phyloP scores from a whole-genome alignment of 64 coral and sea anemone species.

The Porites australiensis region DNA sequence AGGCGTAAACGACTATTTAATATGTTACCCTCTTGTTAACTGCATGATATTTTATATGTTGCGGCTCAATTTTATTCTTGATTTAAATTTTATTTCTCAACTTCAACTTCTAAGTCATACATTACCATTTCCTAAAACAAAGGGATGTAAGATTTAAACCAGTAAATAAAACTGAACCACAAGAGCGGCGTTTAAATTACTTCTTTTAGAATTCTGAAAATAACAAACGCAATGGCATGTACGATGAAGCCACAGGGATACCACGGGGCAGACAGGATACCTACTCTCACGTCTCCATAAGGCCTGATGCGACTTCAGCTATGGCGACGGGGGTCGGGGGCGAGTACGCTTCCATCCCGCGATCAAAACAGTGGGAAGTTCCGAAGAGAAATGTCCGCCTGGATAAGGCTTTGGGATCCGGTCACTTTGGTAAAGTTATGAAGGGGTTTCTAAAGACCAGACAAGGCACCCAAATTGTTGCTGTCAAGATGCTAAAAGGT shows the following conservation, averaged over 20 bases:
- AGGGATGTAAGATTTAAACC: too few relatives aligned
- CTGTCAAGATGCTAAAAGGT: constrained; percentile 97
- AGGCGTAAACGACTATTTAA: too few relatives aligned
- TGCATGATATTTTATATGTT: too few relatives aligned
- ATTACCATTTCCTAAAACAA: too few relatives aligned
- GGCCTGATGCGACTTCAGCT: constrained; percentile 11
- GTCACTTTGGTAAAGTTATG: constrained; percentile 91
- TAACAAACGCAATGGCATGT: not conserved
- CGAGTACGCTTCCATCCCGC: constrained; percentile 62
- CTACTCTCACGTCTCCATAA: constrained; percentile 10
- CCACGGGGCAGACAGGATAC: constrained; percentile 31
- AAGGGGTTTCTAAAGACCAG: constrained; percentile 74
- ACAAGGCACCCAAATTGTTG: constrained; percentile 75
- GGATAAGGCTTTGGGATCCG: constrained; percentile 72
- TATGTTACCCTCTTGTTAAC: too few relatives aligned
- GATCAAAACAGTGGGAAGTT: constrained; percentile 77
- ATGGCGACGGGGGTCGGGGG: constrained; percentile 1
- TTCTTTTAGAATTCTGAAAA: too few relatives aligned
- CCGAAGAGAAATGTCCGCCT: constrained; percentile 82
- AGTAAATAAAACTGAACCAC: too few relatives aligned
- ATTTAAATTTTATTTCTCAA: too few relatives aligned
- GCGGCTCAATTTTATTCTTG: too few relatives aligned
- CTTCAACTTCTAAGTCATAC: too few relatives aligned
- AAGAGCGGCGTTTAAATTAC: too few relatives aligned
- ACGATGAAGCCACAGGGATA: constrained; percentile 2